Evolutionary conservation across 2,797 vertebrate species (phyloP).

Genomic region (Bradypus variegatus): DNA sequence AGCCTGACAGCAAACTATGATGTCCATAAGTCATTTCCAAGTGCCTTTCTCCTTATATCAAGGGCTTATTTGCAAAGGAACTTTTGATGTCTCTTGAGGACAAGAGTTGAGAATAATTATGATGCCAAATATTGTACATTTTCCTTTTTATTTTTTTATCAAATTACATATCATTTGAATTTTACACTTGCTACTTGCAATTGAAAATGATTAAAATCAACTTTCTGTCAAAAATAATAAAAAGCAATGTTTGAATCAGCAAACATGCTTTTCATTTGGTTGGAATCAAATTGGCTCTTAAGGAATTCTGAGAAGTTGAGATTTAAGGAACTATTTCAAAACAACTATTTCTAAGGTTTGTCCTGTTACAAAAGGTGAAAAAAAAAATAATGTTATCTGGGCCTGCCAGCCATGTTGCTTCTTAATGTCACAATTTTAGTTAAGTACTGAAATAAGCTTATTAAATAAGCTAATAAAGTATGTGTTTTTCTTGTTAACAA

Average conservation of each 20-base stretch:
- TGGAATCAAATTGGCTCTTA: background rate
- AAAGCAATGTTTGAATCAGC: background rate
- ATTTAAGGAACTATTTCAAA: slow-evolving; percentile 12
- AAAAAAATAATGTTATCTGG: background rate
- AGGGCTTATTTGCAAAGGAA: background rate
- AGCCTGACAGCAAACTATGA: background rate
- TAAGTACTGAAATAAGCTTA: background rate
- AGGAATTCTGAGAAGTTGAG: background rate
- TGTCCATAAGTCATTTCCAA: background rate
- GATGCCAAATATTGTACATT: slow-evolving; percentile 18
- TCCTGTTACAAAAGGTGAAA: background rate
- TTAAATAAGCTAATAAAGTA: slow-evolving; percentile 1
- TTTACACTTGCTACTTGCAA: background rate
- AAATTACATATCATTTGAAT: background rate
- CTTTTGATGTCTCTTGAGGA: slow-evolving; percentile 1
- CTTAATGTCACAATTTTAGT: background rate
- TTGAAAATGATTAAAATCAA: background rate
- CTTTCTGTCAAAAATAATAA: slow-evolving; percentile 19
- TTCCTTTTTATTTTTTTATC: background rate
- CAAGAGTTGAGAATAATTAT: slow-evolving; percentile 9
- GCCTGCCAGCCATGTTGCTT: background rate
- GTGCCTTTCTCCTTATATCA: background rate
- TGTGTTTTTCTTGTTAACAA: background rate
- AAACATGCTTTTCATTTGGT: background rate
- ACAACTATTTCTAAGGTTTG: slow-evolving; percentile 6